Evolutionary conservation across 2,888 invertebrate species (phyloP).

Genomic region (Bhutanitis thaidina): DNA sequence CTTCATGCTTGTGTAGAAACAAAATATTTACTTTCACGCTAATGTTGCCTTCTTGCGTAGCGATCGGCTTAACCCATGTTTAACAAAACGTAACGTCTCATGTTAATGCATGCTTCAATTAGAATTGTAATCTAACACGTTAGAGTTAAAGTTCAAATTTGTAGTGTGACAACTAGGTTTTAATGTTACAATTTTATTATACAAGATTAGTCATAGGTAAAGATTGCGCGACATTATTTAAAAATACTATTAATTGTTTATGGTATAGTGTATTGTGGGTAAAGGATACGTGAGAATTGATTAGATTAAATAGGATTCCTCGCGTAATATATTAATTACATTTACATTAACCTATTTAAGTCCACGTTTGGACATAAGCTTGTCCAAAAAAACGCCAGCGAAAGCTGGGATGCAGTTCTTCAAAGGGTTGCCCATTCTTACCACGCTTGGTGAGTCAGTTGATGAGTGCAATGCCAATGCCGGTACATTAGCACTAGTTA

Average conservation of each 20-base stretch:
- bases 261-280: constrained; percentile 17
- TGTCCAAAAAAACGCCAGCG: no score
- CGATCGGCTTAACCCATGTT: constrained; percentile 10
- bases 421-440: no score
- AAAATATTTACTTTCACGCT: constrained; percentile 20
- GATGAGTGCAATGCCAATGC: no score
- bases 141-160: constrained; percentile 13
- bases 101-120: neutral
- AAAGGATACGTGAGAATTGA: constrained; percentile 13
- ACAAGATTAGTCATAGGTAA: constrained; percentile 19
- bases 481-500: no score
- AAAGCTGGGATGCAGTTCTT: no score
- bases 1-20: constrained; percentile 18
- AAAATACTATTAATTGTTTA: constrained; percentile 22
- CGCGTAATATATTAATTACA: no score
- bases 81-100: constrained; percentile 6
- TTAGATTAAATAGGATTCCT: constrained; percentile 4
- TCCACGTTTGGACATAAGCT: no score
- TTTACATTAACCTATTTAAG: no score
- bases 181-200: neutral
- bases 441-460: no score
- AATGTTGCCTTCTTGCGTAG: constrained; percentile 17
- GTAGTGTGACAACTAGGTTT: neutral
- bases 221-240: constrained; percentile 20
- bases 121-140: neutral